Percentiles rank a stretch among this genome's conserved stretches.
phyloP scores from a whole-genome alignment of 2,888 invertebrate genomes.

The Taphrorychus bicolor region DNA sequence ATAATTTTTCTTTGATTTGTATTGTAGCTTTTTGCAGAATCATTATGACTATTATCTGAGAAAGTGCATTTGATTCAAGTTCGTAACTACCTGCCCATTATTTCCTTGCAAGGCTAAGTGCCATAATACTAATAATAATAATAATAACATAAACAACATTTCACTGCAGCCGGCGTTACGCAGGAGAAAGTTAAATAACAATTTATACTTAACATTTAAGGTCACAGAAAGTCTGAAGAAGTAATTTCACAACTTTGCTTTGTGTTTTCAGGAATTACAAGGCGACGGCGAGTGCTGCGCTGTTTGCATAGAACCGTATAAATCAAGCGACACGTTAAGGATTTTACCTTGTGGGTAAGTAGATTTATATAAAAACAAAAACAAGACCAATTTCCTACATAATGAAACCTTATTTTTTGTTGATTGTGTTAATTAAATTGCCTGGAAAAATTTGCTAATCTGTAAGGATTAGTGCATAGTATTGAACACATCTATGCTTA shows the following conservation, averaged over 20 bases:
- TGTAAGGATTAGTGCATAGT: no score
- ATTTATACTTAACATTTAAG: neutral
- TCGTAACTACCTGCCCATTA: neutral
- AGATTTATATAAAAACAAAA: neutral
- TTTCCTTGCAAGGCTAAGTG: neutral
- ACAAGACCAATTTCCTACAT: no score
- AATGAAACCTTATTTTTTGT: no score
- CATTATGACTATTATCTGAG: no score
- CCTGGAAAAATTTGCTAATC: no score
- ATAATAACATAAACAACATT: neutral
- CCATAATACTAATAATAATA: neutral
- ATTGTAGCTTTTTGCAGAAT: no score
- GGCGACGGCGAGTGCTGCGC: constrained; percentile 92
- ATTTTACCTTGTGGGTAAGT: constrained; percentile 91
- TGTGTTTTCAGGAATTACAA: constrained; percentile 70
- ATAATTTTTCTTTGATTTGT: no score
- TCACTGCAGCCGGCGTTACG: neutral
- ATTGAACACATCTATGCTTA: no score
- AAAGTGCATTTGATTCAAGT: no score
- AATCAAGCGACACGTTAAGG: constrained; percentile 83
- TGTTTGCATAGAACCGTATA: constrained; percentile 93
- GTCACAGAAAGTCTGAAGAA: no score
- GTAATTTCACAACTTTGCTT: neutral
- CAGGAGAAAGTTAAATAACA: neutral
- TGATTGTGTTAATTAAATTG: no score